phyloP scores from a whole-genome alignment of 2,113 vertebrate genomes.

The Camelus dromedarius region DNA sequence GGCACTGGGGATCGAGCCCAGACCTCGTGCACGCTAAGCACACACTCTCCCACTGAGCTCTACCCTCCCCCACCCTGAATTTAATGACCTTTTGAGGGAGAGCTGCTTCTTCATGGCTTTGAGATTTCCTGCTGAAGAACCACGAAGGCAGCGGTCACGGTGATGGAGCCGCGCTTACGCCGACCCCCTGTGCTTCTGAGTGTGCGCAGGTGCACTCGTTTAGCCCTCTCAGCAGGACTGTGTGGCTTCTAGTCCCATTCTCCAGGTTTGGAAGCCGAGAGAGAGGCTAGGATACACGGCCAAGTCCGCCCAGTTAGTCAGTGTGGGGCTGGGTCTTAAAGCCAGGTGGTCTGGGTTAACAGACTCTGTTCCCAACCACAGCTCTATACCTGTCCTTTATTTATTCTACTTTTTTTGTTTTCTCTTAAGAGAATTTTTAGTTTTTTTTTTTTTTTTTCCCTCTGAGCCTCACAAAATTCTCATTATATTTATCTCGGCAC shows the following conservation, averaged over 20 bases:
- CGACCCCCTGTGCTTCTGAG: not conserved
- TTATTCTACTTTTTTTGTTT: not conserved
- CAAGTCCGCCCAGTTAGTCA: not conserved
- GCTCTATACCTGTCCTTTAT: not conserved
- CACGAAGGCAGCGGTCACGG: not conserved
- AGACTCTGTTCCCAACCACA: no score
- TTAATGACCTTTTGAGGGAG: no score
- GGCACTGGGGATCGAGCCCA: no score
- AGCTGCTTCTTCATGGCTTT: fast-evolving
- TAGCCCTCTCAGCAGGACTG: no score
- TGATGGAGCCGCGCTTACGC: not conserved
- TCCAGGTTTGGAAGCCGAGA: not conserved
- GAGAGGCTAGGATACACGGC: not conserved
- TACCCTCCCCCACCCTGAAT: no score
- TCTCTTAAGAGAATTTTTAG: not conserved
- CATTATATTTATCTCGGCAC: not conserved
- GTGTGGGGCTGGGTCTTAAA: no score
- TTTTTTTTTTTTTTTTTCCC: not conserved
- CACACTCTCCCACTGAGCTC: no score
- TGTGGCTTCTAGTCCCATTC: not conserved
- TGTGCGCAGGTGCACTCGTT: not conserved
- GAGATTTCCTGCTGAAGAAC: not conserved
- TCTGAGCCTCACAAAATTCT: not conserved
- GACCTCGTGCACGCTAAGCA: no score
- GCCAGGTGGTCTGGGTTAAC: not conserved